Evolutionary conservation across 2,888 invertebrate species (phyloP).

Genomic region (Pristionchus japonicus): DNA sequence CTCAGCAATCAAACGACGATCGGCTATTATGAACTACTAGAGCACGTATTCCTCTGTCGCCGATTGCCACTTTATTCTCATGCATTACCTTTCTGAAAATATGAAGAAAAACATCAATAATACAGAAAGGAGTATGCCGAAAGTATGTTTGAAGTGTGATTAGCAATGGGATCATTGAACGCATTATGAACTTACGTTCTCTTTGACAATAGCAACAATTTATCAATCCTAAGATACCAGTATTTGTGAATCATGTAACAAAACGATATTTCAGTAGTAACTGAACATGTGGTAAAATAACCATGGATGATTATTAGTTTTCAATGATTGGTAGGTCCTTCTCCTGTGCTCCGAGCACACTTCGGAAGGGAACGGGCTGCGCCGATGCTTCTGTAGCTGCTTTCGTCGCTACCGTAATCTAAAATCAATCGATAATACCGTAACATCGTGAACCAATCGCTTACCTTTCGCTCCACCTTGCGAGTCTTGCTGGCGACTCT

Average conservation of each 20-base stretch:
- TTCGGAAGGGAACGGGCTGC: not conserved
- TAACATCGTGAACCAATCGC: not conserved
- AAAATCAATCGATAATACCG: not conserved
- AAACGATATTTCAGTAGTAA: not conserved
- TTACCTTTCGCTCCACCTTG: constrained; percentile 32
- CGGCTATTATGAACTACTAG: too few species aligned
- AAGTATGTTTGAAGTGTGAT: too few species aligned
- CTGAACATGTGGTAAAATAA: not conserved
- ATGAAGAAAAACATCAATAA: too few species aligned
- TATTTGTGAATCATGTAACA: not conserved
- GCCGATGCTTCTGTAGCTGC: not conserved
- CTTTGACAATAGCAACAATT: too few species aligned
- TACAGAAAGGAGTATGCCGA: too few species aligned
- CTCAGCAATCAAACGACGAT: too few species aligned
- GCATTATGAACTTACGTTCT: too few species aligned
- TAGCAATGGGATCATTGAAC: too few species aligned
- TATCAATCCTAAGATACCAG: not conserved
- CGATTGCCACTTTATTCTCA: too few species aligned
- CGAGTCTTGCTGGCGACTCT: constrained; percentile 15
- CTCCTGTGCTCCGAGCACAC: not conserved
- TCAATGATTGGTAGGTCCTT: not conserved
- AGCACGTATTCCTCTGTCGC: too few species aligned
- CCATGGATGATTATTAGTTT: not conserved
- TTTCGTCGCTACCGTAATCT: not conserved
- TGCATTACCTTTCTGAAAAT: too few species aligned